Conservation (phyloP, 2,797 vertebrate species). For the Pipistrellus kuhlii region DNA sequence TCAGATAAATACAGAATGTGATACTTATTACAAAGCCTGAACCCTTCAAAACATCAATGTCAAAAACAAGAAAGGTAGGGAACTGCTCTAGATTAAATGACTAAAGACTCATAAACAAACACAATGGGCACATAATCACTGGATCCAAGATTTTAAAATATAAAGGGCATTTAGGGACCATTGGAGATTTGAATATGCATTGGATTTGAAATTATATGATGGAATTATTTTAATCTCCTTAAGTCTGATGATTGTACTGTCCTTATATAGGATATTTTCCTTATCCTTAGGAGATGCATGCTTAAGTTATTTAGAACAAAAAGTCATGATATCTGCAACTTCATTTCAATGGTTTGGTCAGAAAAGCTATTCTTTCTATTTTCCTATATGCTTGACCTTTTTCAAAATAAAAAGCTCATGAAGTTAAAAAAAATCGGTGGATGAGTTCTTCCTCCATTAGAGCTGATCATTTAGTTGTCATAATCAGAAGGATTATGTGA, state of each 20-base stretch:
- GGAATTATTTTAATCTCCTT: constrained; percentile 9
- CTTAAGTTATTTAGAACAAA: constrained; percentile 21
- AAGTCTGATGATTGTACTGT: neutral
- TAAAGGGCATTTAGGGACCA: neutral
- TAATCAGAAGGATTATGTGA: neutral
- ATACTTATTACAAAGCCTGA: neutral
- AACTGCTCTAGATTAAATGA: neutral
- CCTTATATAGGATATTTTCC: neutral
- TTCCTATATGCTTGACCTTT: constrained; percentile 16
- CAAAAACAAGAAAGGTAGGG: neutral
- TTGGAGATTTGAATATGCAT: neutral
- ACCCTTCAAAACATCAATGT: constrained; percentile 8
- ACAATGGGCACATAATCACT: neutral
- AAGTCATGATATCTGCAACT: neutral
- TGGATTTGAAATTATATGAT: constrained; percentile 32
- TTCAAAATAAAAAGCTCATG: constrained; percentile 2
- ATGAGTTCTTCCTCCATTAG: neutral
- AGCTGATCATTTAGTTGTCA: neutral
- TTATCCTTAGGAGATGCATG: neutral
- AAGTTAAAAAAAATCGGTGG: neutral
- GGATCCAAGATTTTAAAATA: neutral
- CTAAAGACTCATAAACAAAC: neutral
- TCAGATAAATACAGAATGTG: constrained; percentile 39
- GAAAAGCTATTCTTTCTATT: neutral
- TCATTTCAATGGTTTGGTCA: neutral